phyloP scores from a whole-genome alignment of 2,113 vertebrate species.

The Phrynosoma blainvillii region DNA sequence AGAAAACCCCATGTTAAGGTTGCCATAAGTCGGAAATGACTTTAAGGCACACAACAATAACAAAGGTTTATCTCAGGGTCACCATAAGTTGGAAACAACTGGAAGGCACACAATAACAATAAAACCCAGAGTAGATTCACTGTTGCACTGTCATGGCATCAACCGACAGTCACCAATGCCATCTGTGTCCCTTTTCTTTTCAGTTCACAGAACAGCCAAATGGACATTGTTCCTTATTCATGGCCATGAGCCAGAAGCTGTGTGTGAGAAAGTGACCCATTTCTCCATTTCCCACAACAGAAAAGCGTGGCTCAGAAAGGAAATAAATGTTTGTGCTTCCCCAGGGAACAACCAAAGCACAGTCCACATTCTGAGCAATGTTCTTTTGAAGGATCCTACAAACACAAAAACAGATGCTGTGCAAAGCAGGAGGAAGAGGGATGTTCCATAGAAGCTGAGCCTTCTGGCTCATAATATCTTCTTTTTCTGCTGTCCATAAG shows the following conservation, averaged over 20 bases:
- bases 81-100: too few species aligned
- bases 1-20: too few species aligned
- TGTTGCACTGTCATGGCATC: too few species aligned
- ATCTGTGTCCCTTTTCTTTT: neutral
- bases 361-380: neutral
- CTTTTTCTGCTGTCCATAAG: neutral
- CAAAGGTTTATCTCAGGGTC: too few species aligned
- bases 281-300: neutral
- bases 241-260: neutral
- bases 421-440: neutral
- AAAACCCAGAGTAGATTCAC: too few species aligned
- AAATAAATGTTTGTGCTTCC: neutral
- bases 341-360: neutral
- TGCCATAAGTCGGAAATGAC: too few species aligned
- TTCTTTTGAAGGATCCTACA: neutral
- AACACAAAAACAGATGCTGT: neutral
- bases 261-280: neutral
- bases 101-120: too few species aligned
- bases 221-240: too few species aligned
- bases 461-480: neutral
- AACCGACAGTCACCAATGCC: too few species aligned
- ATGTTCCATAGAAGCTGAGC: neutral
- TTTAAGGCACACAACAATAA: too few species aligned
- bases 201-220: too few species aligned
- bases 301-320: neutral